Evolutionary conservation across 2,888 invertebrate species (phyloP).

Genomic region (Hecatera dysodea): DNA sequence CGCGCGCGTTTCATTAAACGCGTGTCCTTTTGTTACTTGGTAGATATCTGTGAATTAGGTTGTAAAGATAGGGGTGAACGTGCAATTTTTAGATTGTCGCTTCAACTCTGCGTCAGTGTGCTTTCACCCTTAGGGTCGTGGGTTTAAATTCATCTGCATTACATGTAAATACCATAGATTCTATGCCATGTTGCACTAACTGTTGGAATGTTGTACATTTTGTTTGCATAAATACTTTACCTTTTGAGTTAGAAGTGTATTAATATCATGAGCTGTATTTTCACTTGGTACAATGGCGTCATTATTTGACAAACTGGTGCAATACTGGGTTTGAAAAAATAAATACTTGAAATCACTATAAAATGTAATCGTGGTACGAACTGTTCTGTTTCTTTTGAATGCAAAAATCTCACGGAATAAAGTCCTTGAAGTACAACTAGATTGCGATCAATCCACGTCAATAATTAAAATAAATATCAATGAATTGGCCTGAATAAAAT

Average conservation of each 20-base stretch:
- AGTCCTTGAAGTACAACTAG: background rate
- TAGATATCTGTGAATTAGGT: background rate
- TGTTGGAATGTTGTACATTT: constrained; percentile 44
- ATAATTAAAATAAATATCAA: background rate
- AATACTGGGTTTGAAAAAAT: background rate
- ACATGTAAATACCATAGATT: constrained; percentile 62
- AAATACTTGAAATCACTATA: background rate
- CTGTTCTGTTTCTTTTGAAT: constrained; percentile 14
- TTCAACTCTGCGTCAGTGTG: background rate
- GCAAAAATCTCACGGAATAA: constrained; percentile 3
- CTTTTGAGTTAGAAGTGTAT: background rate
- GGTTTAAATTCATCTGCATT: constrained; percentile 37
- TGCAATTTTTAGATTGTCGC: too few relatives aligned
- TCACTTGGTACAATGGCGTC: constrained; percentile 3
- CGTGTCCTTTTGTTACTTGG: background rate
- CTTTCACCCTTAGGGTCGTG: constrained; percentile 10
- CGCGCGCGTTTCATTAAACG: background rate
- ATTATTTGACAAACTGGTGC: constrained; percentile 25
- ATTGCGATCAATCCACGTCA: background rate
- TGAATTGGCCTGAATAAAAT: too few relatives aligned
- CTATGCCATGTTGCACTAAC: constrained; percentile 49
- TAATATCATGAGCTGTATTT: background rate
- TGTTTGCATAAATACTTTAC: constrained; percentile 24
- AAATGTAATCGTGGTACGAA: background rate
- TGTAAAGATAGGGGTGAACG: too few relatives aligned